phyloP scores from a whole-genome alignment of 1,140 invertebrate species.

The Temnothorax longispinosus region DNA sequence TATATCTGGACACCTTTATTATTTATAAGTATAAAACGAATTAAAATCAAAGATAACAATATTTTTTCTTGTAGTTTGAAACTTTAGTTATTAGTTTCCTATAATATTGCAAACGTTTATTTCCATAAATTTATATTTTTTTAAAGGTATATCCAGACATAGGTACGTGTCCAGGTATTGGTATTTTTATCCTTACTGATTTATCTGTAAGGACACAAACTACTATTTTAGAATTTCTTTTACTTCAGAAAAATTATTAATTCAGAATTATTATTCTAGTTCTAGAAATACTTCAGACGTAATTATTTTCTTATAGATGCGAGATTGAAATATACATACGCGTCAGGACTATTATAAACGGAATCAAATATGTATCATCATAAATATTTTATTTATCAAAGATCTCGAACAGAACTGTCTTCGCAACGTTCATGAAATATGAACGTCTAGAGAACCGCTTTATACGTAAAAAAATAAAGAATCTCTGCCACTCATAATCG shows the following conservation, averaged over 20 bases:
- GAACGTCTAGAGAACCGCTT: background rate
- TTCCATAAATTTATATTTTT: too few relatives aligned
- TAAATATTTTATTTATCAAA: background rate
- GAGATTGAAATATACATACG: background rate
- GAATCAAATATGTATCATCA: background rate
- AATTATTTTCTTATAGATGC: background rate
- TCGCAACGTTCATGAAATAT: background rate
- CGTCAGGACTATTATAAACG: background rate
- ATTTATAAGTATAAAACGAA: too few relatives aligned
- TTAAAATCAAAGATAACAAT: too few relatives aligned
- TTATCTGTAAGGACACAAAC: background rate
- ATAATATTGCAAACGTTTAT: too few relatives aligned
- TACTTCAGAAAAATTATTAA: background rate
- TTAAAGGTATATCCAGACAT: too few relatives aligned
- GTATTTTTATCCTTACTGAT: background rate
- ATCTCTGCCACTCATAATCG: constrained; percentile 18
- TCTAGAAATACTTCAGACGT: background rate
- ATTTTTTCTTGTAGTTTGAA: too few relatives aligned
- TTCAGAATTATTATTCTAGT: background rate
- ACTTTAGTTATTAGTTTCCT: too few relatives aligned
- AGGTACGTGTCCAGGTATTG: too few relatives aligned
- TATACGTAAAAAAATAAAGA: background rate
- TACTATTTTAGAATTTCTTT: background rate
- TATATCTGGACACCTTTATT: too few relatives aligned
- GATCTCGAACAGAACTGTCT: background rate